phyloP scores from a whole-genome alignment of 1,140 invertebrate genomes.

The Bombus difficillimus region DNA sequence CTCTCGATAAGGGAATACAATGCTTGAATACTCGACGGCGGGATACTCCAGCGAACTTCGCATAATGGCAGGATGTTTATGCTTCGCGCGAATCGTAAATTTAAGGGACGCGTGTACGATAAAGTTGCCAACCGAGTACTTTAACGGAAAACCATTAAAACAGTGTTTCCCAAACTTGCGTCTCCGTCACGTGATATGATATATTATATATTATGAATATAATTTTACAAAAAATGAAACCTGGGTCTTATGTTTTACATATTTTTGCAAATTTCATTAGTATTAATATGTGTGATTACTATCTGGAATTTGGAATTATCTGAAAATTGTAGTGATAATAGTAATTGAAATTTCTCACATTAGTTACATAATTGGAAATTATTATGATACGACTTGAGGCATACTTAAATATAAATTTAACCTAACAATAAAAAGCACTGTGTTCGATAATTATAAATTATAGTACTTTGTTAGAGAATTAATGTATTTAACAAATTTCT shows the following conservation, averaged over 20 bases:
- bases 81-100: conserved; percentile 55
- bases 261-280: too few species aligned
- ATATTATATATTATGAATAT: too few species aligned
- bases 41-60: conserved; percentile 14
- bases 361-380: too few species aligned
- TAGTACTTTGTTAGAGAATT: neutral
- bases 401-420: too few species aligned
- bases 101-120: conserved; percentile 45
- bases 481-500: too few species aligned
- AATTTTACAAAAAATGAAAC: too few species aligned
- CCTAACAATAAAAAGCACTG: neutral
- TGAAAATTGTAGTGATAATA: too few species aligned
- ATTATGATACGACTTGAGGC: too few species aligned
- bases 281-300: too few species aligned
- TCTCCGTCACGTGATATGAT: neutral
- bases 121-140: conserved; percentile 45
- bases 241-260: too few species aligned
- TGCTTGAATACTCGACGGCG: conserved; percentile 29
- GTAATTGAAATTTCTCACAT: too few species aligned
- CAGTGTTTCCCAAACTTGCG: conserved; percentile 41
- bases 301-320: too few species aligned
- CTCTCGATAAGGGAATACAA: conserved; percentile 46
- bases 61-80: conserved; percentile 61
- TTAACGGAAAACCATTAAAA: conserved; percentile 32
- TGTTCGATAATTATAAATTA: neutral